Base-by-base conservation (phyloP, 2,888 invertebrate species). In the Timandra comae region DNA sequence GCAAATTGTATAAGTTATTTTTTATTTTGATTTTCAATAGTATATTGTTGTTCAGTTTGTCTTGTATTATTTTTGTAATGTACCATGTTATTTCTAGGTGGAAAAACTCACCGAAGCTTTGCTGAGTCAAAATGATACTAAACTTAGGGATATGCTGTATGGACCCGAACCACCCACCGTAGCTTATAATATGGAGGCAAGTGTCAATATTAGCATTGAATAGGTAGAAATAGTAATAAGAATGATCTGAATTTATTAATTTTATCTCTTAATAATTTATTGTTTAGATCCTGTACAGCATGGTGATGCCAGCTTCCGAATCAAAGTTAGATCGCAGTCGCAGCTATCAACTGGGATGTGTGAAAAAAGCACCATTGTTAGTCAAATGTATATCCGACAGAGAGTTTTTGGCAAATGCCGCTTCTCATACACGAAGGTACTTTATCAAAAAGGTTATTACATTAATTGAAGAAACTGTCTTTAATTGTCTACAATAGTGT, bases 221-320 rank as follows among this genome's bases (percentile, higher is more conserved):
- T n/a, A n/a, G n/a, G n/a, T n/a, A n/a, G n/a, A n/a, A n/a, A n/a
- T n/a, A n/a, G n/a, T n/a, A n/a, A n/a, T n/a, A n/a, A n/a, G n/a
- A n/a, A n/a, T n/a, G n/a, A n/a, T n/a, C n/a, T n/a, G n/a, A n/a
- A n/a, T n/a, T n/a, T n/a, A n/a, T n/a, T n/a, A n/a, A n/a, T n/a
- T n/a, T n/a, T 11, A 7, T 20, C 12, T 23, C 13, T 23, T 5
- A 26, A 10, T 3, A 3, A 5, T 13, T 33, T 31, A 41, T 30
- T 46, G 10, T 42, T 19, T 48, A 86, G 86, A 94, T 97, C 29
- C 85, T 97, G 41, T 96, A 98, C 74, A 92, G 96, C 42, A 88
- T 97, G 71, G 86, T 98, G 43, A 95, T 98, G 92, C 98, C 98
- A 7, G 95, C 97, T 4, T 81, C 91, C 5, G 94, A 95, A 56